Conservation (phyloP, 2,888 invertebrate species). For the Nipponacmea schrenckii region DNA sequence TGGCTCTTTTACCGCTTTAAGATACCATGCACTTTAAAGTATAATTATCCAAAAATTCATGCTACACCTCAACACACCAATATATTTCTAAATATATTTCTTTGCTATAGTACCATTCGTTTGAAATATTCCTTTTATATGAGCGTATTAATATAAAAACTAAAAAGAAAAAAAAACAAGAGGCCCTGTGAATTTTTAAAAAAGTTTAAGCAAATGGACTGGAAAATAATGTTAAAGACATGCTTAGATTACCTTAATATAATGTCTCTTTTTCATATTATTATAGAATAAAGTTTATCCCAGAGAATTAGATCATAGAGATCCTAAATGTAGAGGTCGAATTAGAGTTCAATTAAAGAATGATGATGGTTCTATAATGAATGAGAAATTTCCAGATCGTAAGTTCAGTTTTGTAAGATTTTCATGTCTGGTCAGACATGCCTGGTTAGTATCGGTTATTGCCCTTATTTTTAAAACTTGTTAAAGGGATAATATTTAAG, state of each 20-base stretch:
- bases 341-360: slow-evolving; percentile 92
- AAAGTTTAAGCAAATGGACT: too few species aligned
- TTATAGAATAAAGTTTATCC: slow-evolving; percentile 81
- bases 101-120: too few species aligned
- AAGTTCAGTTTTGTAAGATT: slow-evolving; percentile 46
- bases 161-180: too few species aligned
- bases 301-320: slow-evolving; percentile 86
- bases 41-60: too few species aligned
- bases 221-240: too few species aligned
- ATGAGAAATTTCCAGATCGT: slow-evolving; percentile 78
- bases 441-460: background rate
- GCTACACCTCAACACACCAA: background rate
- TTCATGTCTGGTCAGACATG: too few species aligned
- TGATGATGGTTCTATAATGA: slow-evolving; percentile 84
- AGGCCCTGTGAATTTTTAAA: too few species aligned
- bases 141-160: too few species aligned
- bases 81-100: background rate
- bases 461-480: background rate
- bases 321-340: slow-evolving; percentile 84
- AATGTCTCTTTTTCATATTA: background rate
- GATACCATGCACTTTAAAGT: too few species aligned
- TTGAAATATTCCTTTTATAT: too few species aligned
- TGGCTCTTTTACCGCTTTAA: background rate
- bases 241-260: too few species aligned
- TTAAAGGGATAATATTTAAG: too few species aligned